A percentile compares a stretch with the other conserved stretches of the same genome.
Evolutionary conservation across 2,797 vertebrate species (phyloP).

Genomic region (Enteromius anoplus): DNA sequence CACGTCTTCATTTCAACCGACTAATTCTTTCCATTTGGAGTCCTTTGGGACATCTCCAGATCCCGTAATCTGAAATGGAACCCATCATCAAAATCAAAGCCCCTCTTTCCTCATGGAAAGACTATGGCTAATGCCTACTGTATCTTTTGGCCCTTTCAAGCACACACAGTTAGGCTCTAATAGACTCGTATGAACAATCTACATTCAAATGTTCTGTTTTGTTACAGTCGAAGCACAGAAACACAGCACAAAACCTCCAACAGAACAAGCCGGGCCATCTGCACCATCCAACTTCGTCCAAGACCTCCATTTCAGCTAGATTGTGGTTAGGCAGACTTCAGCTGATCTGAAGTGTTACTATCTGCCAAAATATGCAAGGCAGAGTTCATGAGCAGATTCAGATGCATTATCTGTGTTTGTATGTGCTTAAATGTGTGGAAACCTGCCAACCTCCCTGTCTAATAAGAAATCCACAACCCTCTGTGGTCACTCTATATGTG

Average conservation of each 20-base stretch:
- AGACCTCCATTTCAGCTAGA: slow-evolving; percentile 25
- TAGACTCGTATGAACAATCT: not conserved
- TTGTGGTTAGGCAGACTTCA: slow-evolving; percentile 13
- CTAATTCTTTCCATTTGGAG: slow-evolving; percentile 54
- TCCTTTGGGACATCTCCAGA: slow-evolving; percentile 43
- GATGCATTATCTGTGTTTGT: slow-evolving; percentile 39
- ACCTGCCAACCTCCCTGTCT: slow-evolving; percentile 12
- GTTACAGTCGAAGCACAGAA: slow-evolving; percentile 20
- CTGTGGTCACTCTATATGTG: not conserved
- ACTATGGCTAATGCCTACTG: slow-evolving; percentile 7
- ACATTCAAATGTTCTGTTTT: not conserved
- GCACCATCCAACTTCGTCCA: slow-evolving; percentile 22
- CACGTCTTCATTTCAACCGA: slow-evolving; percentile 21
- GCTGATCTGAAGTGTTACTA: slow-evolving; percentile 13
- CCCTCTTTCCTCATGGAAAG: slow-evolving; percentile 41
- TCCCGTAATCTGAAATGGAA: slow-evolving; percentile 48
- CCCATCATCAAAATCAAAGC: slow-evolving; percentile 36
- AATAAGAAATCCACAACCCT: slow-evolving; percentile 29
- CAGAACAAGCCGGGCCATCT: slow-evolving; percentile 24
- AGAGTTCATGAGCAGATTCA: slow-evolving; percentile 37
- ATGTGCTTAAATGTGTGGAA: not conserved
- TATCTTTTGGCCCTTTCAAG: slow-evolving; percentile 32
- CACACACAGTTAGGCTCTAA: slow-evolving; percentile 24
- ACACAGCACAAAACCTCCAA: slow-evolving; percentile 28
- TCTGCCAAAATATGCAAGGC: slow-evolving; percentile 35